A percentile compares a stretch with the other conserved stretches of the same genome.
Evolutionary conservation across 2,888 invertebrate genomes (phyloP).

Genomic region (Campoletis raptor): DNA sequence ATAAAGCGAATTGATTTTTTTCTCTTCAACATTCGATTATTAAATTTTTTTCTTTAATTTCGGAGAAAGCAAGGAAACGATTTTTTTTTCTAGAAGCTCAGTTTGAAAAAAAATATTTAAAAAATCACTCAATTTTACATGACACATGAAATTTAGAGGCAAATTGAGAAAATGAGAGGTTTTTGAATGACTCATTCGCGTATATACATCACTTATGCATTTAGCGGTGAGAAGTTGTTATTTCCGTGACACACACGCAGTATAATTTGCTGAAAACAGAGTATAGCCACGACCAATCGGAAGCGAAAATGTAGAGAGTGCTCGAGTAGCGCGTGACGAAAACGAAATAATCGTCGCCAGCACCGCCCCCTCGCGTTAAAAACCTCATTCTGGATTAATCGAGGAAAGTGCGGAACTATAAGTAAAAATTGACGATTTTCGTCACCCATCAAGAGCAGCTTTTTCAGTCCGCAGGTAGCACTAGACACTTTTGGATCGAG

Average conservation of each 20-base stretch:
- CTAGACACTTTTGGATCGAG: background rate
- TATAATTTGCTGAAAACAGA: background rate
- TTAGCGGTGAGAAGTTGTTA: background rate
- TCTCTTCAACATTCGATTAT: no score
- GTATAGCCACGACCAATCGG: background rate
- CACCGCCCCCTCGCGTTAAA: background rate
- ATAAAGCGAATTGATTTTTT: no score
- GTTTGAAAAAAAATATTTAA: no score
- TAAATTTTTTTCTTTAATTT: no score
- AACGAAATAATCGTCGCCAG: background rate
- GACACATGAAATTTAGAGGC: no score
- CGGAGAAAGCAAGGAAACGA: no score
- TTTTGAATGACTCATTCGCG: background rate
- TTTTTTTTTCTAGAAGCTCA: no score
- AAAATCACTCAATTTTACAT: no score
- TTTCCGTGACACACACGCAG: background rate
- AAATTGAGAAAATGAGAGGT: background rate
- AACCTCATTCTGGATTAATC: background rate
- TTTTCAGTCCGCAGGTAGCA: background rate
- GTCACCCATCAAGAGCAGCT: conserved; percentile 12
- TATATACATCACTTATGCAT: background rate
- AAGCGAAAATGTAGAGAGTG: background rate
- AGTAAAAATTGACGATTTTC: conserved; percentile 31
- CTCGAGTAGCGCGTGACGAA: background rate
- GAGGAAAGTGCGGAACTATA: conserved; percentile 28